phyloP scores from a whole-genome alignment of 2,113 vertebrate species.

The Leptodactylus fuscus region DNA sequence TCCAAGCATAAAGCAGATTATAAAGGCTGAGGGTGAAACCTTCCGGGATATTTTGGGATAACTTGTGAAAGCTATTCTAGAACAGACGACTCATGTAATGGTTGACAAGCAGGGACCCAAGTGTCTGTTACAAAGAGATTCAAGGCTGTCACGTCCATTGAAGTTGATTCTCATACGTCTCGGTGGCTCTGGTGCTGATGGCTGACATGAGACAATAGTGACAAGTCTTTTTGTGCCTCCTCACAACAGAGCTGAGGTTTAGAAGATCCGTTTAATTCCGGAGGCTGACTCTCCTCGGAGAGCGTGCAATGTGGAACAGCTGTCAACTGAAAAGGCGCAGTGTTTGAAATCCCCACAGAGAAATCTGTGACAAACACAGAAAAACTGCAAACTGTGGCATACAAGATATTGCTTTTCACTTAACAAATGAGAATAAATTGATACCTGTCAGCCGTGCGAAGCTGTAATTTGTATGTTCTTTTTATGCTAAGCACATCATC shows the following conservation, averaged over 20 bases:
- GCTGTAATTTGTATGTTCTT: constrained; percentile 30
- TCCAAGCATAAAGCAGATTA: neutral
- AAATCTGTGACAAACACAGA: neutral
- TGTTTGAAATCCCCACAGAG: constrained; percentile 37
- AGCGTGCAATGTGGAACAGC: constrained; percentile 31
- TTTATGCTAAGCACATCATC: neutral
- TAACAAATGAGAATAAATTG: constrained; percentile 41
- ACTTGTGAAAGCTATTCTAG: constrained; percentile 10
- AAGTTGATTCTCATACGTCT: constrained; percentile 2
- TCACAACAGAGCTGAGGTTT: constrained; percentile 12
- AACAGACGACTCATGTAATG: neutral
- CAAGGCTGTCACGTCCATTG: neutral
- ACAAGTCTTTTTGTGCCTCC: constrained; percentile 11
- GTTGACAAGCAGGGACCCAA: neutral
- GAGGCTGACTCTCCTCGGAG: constrained; percentile 27
- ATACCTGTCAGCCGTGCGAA: neutral
- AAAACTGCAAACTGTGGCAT: constrained; percentile 2
- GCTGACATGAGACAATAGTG: constrained; percentile 32
- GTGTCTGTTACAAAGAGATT: neutral
- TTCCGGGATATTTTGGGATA: neutral
- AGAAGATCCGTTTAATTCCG: constrained; percentile 43
- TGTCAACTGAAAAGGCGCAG: constrained; percentile 38
- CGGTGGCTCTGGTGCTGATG: neutral
- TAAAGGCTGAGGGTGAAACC: neutral
- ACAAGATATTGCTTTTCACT: constrained; percentile 35